These are phyloP conservation scores for Drosophila teissieri DNA, from an alignment of 1,140 invertebrate species.

Conservation along the genomic window DNA sequence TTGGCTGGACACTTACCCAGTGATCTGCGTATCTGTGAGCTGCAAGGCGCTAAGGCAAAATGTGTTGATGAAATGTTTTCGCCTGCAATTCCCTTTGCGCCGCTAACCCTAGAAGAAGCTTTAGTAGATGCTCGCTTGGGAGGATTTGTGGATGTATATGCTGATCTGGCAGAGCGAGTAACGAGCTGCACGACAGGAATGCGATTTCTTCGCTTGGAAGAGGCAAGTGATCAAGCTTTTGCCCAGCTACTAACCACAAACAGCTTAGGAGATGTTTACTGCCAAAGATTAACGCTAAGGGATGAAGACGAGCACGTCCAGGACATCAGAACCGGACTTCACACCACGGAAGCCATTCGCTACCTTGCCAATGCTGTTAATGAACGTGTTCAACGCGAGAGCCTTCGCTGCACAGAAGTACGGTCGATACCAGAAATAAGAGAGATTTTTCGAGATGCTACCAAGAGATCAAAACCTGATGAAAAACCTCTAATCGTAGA, in stretches of 20 bases:
- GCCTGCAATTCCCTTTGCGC: constrained; percentile 39
- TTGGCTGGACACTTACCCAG: constrained; percentile 27
- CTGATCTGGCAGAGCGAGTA: constrained; percentile 55
- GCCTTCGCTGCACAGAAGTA: constrained; percentile 42
- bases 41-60: constrained; percentile 17
- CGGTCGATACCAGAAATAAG: constrained; percentile 38
- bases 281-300: constrained; percentile 45
- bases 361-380: constrained; percentile 38
- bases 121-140: constrained; percentile 27
- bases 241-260: constrained; percentile 57
- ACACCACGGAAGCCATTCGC: constrained; percentile 38
- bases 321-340: constrained; percentile 48
- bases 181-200: constrained; percentile 51
- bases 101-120: constrained; percentile 52
- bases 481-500: constrained; percentile 50
- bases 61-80: constrained; percentile 39
- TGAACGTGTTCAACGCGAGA: not conserved
- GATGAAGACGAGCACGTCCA: constrained; percentile 26
- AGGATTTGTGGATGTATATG: constrained; percentile 45
- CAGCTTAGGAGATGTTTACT: constrained; percentile 56
- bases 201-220: constrained; percentile 41
- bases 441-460: constrained; percentile 30
- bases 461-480: constrained; percentile 6
- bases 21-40: constrained; percentile 63
- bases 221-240: constrained; percentile 43